Evolutionary conservation across 2,797 vertebrate genomes (phyloP).

Genomic region (Staurois parvus): DNA sequence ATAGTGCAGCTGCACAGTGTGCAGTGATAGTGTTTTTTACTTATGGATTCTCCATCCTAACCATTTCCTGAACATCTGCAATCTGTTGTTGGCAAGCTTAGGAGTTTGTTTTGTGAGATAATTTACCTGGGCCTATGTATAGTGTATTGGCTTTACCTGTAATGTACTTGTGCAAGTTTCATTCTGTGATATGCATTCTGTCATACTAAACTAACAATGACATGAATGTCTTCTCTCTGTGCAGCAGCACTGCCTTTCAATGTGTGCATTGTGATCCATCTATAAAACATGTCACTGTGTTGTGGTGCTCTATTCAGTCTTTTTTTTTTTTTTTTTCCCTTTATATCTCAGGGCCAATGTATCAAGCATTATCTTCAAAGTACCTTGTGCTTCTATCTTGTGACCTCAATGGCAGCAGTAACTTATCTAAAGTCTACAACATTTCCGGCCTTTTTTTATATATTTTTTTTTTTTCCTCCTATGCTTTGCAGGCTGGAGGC

Average conservation of each 20-base stretch:
- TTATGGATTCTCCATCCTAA: too few relatives aligned
- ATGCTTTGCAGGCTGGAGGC: conserved; percentile 8
- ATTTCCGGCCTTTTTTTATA: background rate
- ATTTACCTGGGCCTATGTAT: too few relatives aligned
- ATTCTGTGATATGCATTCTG: too few relatives aligned
- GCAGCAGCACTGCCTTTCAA: background rate
- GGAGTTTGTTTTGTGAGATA: too few relatives aligned
- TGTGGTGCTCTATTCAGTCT: background rate
- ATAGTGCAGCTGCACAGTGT: too few relatives aligned
- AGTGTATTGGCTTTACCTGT: too few relatives aligned
- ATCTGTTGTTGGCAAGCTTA: too few relatives aligned
- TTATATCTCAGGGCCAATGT: conserved; percentile 42
- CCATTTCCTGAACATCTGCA: too few relatives aligned
- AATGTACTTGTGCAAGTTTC: too few relatives aligned
- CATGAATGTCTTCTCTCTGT: background rate
- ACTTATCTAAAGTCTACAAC: conserved; percentile 49
- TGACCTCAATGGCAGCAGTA: conserved; percentile 36
- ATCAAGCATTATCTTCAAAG: conserved; percentile 44
- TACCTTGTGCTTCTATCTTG: conserved; percentile 28
- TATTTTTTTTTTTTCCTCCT: conserved; percentile 3
- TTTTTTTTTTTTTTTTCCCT: background rate
- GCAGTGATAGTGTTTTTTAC: too few relatives aligned
- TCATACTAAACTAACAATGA: too few relatives aligned
- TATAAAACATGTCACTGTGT: background rate
- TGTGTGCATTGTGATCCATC: background rate